Evolutionary conservation across 2,888 invertebrate species (phyloP).

Genomic region (Caprella mutica): DNA sequence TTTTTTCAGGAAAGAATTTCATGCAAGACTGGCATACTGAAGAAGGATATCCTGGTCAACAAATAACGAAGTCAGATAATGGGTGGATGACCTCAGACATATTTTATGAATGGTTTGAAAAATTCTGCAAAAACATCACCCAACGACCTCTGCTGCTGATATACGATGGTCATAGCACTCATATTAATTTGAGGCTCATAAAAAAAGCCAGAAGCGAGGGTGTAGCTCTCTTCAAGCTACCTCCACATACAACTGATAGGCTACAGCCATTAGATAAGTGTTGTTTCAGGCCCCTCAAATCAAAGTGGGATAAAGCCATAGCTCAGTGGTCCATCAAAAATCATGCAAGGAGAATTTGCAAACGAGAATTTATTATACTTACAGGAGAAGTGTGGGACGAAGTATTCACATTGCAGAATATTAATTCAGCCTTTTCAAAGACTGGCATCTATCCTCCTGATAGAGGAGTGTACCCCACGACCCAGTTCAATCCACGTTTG

Average conservation of each 20-base stretch:
- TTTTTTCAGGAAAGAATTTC: neutral
- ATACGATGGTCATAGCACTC: constrained; percentile 7
- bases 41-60: neutral
- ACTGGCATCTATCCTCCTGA: too few species aligned
- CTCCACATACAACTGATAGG: constrained; percentile 1
- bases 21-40: neutral
- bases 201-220: neutral
- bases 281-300: neutral
- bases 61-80: neutral
- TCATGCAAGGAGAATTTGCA: neutral
- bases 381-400: too few species aligned
- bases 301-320: neutral
- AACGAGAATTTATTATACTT: neutral
- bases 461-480: too few species aligned
- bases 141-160: constrained; percentile 6
- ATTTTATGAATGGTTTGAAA: neutral
- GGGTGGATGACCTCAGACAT: neutral
- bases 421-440: too few species aligned
- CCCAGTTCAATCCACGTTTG: too few species aligned
- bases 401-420: too few species aligned
- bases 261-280: constrained; percentile 5
- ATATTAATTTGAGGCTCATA: neutral
- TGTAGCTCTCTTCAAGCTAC: neutral
- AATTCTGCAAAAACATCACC: neutral
- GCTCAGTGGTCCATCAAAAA: neutral